These are phyloP conservation scores for Nephrotoma appendiculata DNA, from an alignment of 2,888 invertebrate species.

Conservation along the genomic window DNA sequence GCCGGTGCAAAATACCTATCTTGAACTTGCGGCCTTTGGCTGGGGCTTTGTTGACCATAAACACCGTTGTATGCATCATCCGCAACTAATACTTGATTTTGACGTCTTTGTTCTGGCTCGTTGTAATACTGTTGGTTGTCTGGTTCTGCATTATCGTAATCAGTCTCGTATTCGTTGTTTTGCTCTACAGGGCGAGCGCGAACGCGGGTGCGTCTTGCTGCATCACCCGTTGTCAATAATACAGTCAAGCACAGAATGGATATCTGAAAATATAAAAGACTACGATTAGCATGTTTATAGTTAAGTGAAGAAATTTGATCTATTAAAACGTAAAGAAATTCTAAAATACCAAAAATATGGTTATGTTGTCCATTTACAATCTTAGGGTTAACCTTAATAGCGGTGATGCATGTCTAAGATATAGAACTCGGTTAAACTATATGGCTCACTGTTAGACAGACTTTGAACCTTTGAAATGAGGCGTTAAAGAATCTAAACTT, in stretches of 20 bases:
- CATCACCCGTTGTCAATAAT: not conserved
- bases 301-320: too few relatives aligned
- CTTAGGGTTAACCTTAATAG: too few relatives aligned
- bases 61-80: slow-evolving; percentile 35
- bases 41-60: slow-evolving; percentile 27
- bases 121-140: slow-evolving; percentile 32
- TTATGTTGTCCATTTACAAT: too few relatives aligned
- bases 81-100: slow-evolving; percentile 25
- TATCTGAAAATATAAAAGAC: not conserved
- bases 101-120: slow-evolving; percentile 21
- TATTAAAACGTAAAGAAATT: too few relatives aligned
- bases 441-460: too few relatives aligned
- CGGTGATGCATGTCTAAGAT: too few relatives aligned
- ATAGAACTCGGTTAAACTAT: too few relatives aligned
- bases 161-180: slow-evolving; percentile 20
- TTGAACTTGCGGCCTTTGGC: slow-evolving; percentile 12
- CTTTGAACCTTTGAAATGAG: too few relatives aligned
- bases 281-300: too few relatives aligned
- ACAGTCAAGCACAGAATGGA: not conserved
- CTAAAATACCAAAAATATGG: too few relatives aligned
- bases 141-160: slow-evolving; percentile 32
- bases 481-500: too few relatives aligned
- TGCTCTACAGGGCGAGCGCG: slow-evolving; percentile 30
- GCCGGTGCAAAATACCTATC: slow-evolving; percentile 16
- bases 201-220: slow-evolving; percentile 27